Evolutionary conservation across 1,140 invertebrate genomes (phyloP), one percentile per base, ranked within the genome.

Genomic region (Drosophila setifemur): DNA sequence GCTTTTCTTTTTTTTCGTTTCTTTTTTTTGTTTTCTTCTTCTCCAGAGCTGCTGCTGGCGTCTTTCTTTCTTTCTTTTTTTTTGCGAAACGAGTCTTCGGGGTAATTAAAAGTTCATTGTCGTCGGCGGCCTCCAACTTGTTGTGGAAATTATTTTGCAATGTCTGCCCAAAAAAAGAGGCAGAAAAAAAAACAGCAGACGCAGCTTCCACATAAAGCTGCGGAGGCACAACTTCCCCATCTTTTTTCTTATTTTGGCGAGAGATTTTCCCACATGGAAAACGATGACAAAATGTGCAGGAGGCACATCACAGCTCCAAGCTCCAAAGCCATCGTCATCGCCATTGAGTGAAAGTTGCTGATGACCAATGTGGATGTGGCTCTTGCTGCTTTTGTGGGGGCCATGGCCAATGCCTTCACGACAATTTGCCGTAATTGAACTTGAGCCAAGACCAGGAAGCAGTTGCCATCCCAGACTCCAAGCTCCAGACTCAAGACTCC

Each of bases 81-180:
- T 69, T 53, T 63, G 70, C 69, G 69, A 79, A 79, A 74, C 76
- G 43, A 70, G 75, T 74, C 76, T 52, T 29, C 1, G 61, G 31
- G 55, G 75, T 70, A 79, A 79, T 79, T 79, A 79, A 79, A 79
- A 79, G 75, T 79, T 79, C 75, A 79, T 79, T 79, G 75, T 79
- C 75, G 76, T 47, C 40, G 48, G 26, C 60, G 35, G 40, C 18
- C 57, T 44, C 47, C 47, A 49, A 64, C 37, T 53, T 49, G 64
- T 50, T 79, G 75, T 74, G 75, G 70, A 74, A 78, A 63, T 73
- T 37, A 81, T 78, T 79, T 81, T 81, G 76, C 76, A 79, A 79
- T 70, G 66, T 33, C 60, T 64, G 67, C 69, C 68, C 57, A 72
- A 72, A 72, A 61, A 33, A 21, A 39, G n/a, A 29, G 37, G 69